Conservation (phyloP, 2,888 invertebrate species). For the Synergus itoensis region DNA sequence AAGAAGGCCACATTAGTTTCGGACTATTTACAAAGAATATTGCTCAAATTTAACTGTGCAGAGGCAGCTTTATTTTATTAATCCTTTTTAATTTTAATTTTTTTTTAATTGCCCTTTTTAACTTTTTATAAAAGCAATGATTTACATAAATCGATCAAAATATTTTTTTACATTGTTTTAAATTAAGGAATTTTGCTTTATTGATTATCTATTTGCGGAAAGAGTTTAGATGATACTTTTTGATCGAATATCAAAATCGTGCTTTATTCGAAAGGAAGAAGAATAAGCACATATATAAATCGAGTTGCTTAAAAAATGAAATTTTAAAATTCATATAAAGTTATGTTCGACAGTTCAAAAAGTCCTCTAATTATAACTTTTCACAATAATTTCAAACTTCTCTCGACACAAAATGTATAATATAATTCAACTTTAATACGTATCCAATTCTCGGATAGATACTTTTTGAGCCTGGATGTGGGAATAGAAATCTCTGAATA, state of each 20-base stretch:
- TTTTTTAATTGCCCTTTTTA: background rate
- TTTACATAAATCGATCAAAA: too few relatives aligned
- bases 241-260: too few relatives aligned
- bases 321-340: background rate
- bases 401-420: background rate
- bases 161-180: too few relatives aligned
- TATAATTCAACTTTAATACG: background rate
- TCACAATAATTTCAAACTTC: background rate
- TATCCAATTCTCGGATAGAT: background rate
- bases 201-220: too few relatives aligned
- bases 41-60: background rate
- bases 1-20: conserved; percentile 3
- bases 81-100: background rate
- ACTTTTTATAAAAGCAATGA: background rate
- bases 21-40: background rate
- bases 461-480: background rate
- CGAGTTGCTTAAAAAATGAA: background rate
- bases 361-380: conserved; percentile 19
- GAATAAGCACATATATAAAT: background rate
- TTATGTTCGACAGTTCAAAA: background rate
- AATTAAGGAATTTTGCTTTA: too few relatives aligned
- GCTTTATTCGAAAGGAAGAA: too few relatives aligned
- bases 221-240: too few relatives aligned
- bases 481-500: conserved; percentile 1
- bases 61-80: background rate